These are phyloP conservation scores for Phymastichus coffea DNA, from an alignment of 1,140 invertebrate genomes.

Conservation along the genomic window DNA sequence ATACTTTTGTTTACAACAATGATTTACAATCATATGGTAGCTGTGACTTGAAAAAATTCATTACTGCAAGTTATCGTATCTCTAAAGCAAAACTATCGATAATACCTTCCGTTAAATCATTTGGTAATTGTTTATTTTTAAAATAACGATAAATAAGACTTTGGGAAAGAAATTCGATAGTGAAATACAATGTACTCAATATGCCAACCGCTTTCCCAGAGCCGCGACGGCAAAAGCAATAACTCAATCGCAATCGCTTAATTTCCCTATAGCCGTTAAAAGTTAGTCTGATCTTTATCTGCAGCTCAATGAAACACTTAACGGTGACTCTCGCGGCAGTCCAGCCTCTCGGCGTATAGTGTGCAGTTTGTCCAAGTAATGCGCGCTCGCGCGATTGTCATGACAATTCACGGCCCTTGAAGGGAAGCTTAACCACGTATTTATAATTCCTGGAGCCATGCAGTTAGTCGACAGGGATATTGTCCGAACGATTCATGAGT, in stretches of 20 bases:
- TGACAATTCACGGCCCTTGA: slow-evolving; percentile 5
- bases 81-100: too few species aligned
- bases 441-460: slow-evolving; percentile 2
- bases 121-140: too few species aligned
- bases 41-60: too few species aligned
- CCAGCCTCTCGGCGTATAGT: not conserved
- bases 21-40: too few species aligned
- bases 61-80: too few species aligned
- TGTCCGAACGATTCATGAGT: slow-evolving; percentile 30
- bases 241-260: slow-evolving; percentile 11
- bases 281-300: slow-evolving; percentile 18
- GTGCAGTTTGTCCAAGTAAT: slow-evolving; percentile 22
- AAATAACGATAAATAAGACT: too few species aligned
- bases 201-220: too few species aligned
- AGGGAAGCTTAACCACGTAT: not conserved
- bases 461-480: slow-evolving; percentile 23
- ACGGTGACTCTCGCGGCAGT: not conserved
- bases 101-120: too few species aligned
- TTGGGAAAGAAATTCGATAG: too few species aligned
- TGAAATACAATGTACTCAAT: not conserved
- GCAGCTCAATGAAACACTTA: slow-evolving; percentile 20
- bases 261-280: slow-evolving; percentile 12
- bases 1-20: too few species aligned
- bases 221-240: not conserved
- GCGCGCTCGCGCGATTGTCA: slow-evolving; percentile 11